Evolutionary conservation across 2,797 vertebrate species (phyloP), one percentile per base, ranked within the genome.

Genomic region (Peromyscus eremicus): DNA sequence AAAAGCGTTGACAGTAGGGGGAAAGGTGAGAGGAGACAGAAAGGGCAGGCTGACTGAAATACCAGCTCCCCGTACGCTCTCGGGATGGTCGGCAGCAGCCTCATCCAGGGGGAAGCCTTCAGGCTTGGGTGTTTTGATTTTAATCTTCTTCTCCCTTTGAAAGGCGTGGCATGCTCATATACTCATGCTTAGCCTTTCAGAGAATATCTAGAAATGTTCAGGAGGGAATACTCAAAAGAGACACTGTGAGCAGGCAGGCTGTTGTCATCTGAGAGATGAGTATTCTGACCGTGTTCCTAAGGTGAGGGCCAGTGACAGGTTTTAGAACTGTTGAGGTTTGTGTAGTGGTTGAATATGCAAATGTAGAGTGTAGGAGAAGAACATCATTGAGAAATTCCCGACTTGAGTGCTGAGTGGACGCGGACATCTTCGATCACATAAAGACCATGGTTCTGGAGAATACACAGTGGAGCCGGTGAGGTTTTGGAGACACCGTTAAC

Each of bases 301-400:
- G 46, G 46, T 49, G 77, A 37, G 43, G 71, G 21, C 14, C 55
- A 40, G 29, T 52, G 40, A 46, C 52, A 57, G 76, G 16, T 68
- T 89, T 94, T 40, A 68, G 32, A 77, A 52, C 19, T 55, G 49
- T 83, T 75, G 21, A 79, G 68, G 37, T 52, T 71, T 85, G 49
- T 6, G 80, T 84, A 16, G 19, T 14, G 57, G 3, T 92, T 86
- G 46, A 55, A 64, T 43, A 16, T 62, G 55, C n/a, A 49, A 75
- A 57, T 70, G 25, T n/a, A 2, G 2, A 62, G 21, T 55, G 0
- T 0, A 16, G 37, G 64, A 86, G 73, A 91, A 16, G 13, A 81
- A 16, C 0, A 21, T 62, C 60, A 11, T 25, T 80, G 66, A n/a
- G 46, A 80, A 86, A 55, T 66, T 27, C 21, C 52, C 43, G n/a